These are phyloP conservation scores for Platygyra sinensis DNA, from an alignment of 64 coral and sea anemone genomes.

Conservation along the genomic window DNA sequence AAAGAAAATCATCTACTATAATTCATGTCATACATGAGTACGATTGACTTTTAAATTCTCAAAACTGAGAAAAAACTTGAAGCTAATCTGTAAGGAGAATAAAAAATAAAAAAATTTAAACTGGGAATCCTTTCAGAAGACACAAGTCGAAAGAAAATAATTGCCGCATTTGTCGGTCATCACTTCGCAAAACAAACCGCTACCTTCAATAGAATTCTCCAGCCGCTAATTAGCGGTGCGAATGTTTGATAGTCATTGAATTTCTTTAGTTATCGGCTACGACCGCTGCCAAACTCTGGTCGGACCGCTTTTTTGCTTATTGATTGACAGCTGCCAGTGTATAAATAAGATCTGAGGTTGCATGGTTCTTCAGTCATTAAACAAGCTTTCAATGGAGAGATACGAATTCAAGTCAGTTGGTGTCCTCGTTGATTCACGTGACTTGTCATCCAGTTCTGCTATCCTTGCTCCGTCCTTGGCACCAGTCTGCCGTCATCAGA, in stretches of 20 bases:
- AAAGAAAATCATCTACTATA: too few relatives aligned
- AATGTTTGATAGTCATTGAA: background rate
- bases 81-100: too few relatives aligned
- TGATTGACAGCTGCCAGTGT: background rate
- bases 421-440: background rate
- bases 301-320: background rate
- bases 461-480: background rate
- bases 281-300: too few relatives aligned
- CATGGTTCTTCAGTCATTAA: too few relatives aligned
- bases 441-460: background rate
- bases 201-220: background rate
- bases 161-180: background rate
- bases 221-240: background rate
- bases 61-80: too few relatives aligned
- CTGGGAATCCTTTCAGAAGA: too few relatives aligned
- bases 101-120: too few relatives aligned
- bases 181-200: background rate
- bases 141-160: background rate
- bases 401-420: background rate
- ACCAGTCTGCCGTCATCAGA: background rate
- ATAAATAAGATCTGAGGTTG: too few relatives aligned
- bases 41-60: too few relatives aligned
- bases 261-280: background rate
- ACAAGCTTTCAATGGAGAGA: slow-evolving; percentile 8
- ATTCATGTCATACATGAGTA: too few relatives aligned